Conservation (phyloP, 2,113 vertebrate species). For the Varanus salvator region DNA sequence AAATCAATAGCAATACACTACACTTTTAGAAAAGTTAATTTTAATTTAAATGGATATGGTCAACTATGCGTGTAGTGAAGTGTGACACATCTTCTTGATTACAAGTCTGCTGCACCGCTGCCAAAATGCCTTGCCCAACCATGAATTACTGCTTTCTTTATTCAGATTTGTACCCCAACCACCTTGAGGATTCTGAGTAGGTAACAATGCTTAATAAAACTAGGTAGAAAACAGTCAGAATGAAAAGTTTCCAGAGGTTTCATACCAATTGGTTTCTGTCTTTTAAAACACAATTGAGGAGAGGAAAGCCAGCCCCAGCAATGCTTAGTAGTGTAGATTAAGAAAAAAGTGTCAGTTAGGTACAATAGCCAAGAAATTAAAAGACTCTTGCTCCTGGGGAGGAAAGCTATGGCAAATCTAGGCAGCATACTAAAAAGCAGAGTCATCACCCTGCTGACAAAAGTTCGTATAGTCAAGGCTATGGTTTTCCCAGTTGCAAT, state of each 20-base stretch:
- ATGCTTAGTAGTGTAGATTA: not conserved
- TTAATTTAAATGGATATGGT: conserved; percentile 48
- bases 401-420: no score
- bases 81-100: conserved; percentile 38
- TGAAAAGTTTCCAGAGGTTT: not conserved
- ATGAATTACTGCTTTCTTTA: conserved; percentile 27
- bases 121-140: conserved; percentile 14
- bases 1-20: conserved; percentile 44
- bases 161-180: conserved; percentile 24
- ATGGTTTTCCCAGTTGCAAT: no score
- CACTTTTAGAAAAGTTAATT: conserved; percentile 45
- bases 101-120: conserved; percentile 22
- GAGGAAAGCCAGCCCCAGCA: not conserved
- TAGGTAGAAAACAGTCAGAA: not conserved
- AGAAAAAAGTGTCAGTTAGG: not conserved
- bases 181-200: not conserved
- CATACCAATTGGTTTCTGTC: no score
- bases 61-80: conserved; percentile 37
- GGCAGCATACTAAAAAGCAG: no score
- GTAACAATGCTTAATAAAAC: not conserved
- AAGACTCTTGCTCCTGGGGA: no score
- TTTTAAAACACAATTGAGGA: fast-evolving
- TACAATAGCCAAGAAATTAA: not conserved
- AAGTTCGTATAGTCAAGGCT: no score
- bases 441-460: no score